Conservation (phyloP, 2,888 invertebrate genomes). For the Andricus quercusramuli region DNA sequence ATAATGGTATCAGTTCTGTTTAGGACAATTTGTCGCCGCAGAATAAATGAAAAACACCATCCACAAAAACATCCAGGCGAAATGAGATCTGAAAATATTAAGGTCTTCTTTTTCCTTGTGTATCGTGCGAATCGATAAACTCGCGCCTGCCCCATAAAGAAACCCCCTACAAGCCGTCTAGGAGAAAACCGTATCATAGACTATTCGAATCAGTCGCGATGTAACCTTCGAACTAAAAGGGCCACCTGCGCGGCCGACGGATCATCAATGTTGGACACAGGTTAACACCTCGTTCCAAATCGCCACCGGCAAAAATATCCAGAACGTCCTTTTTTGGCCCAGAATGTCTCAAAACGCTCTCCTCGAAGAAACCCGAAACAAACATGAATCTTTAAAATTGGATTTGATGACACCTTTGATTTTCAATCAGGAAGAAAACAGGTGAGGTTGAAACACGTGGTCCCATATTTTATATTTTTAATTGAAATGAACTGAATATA, state of each 20-base stretch:
- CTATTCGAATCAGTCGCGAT: slow-evolving; percentile 75
- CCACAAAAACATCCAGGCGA: no score
- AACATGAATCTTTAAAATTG: slow-evolving; percentile 31
- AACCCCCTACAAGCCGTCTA: slow-evolving; percentile 46
- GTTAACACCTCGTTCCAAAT: slow-evolving; percentile 53
- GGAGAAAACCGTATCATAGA: slow-evolving; percentile 58
- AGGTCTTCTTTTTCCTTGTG: no score
- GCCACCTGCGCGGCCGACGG: slow-evolving; percentile 74
- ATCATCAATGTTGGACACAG: slow-evolving; percentile 71
- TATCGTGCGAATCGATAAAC: slow-evolving; percentile 68
- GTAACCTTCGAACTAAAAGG: slow-evolving; percentile 75
- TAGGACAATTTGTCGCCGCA: no score
- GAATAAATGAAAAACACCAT: no score
- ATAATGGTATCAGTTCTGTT: no score
- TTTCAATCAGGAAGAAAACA: background rate
- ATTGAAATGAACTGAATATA: background rate
- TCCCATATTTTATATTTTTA: background rate
- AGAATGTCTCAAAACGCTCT: slow-evolving; percentile 39
- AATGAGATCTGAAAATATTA: no score
- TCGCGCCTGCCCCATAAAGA: slow-evolving; percentile 67
- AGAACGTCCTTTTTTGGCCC: background rate
- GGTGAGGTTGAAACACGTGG: slow-evolving; percentile 14
- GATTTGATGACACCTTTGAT: slow-evolving; percentile 34
- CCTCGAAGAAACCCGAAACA: slow-evolving; percentile 28
- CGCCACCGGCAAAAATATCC: slow-evolving; percentile 1